Conservation (phyloP, 2,797 vertebrate species). For the Crotalus adamanteus region DNA sequence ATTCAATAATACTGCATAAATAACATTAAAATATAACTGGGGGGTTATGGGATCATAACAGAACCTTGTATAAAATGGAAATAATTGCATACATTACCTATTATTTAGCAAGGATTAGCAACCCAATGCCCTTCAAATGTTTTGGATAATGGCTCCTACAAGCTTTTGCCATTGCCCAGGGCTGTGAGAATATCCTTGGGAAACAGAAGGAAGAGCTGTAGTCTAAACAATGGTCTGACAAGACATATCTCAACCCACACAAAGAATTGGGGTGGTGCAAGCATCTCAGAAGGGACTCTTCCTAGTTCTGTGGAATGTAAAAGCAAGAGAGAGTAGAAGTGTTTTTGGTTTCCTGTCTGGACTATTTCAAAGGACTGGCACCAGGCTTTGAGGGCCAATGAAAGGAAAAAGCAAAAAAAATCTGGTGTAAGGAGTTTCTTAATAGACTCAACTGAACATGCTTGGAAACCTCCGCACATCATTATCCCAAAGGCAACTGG, state of each 20-base stretch:
- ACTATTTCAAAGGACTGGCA: neutral
- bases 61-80: neutral
- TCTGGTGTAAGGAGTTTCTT: neutral
- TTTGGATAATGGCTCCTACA: neutral
- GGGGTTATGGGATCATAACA: neutral
- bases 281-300: neutral
- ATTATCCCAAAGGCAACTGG: neutral
- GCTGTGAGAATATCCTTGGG: neutral
- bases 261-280: neutral
- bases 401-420: neutral
- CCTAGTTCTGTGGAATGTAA: neutral
- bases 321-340: neutral
- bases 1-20: neutral
- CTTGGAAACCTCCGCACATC: neutral
- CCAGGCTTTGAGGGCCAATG: neutral
- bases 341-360: neutral
- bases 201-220: neutral
- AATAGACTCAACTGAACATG: neutral
- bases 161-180: neutral
- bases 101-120: neutral
- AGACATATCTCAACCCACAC: neutral
- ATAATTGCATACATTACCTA: neutral
- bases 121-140: neutral
- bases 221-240: neutral
- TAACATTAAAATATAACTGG: neutral